phyloP scores from a whole-genome alignment of 2,113 vertebrate genomes.

The Oenanthe melanoleuca region DNA sequence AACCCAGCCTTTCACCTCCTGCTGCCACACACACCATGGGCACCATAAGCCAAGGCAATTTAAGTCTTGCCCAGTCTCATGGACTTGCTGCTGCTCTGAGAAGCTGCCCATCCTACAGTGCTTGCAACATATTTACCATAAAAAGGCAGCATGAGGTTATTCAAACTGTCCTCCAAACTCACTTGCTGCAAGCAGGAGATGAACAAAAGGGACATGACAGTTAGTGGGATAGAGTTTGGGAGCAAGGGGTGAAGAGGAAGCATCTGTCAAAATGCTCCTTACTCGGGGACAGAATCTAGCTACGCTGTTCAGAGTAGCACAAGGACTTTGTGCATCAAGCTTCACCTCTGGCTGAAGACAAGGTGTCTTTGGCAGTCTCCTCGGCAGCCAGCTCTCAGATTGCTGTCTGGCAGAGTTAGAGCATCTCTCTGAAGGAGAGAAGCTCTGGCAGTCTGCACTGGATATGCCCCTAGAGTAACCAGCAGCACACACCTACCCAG shows the following conservation, averaged over 20 bases:
- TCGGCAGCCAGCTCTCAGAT: neutral
- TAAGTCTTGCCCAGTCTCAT: neutral
- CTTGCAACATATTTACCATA: conserved; percentile 15
- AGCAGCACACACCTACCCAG: neutral
- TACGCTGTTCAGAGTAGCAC: neutral
- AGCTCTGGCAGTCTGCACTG: neutral
- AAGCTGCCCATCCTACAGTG: neutral
- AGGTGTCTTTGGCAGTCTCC: conserved; percentile 29
- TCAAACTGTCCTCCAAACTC: neutral
- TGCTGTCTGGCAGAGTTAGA: conserved; percentile 19
- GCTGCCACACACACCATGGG: accelerated
- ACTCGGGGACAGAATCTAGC: neutral
- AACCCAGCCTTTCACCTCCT: neutral
- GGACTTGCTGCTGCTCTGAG: neutral
- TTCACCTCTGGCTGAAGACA: conserved; percentile 56
- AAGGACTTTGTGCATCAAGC: conserved; percentile 31
- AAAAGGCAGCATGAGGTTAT: conserved; percentile 16
- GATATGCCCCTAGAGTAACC: conserved; percentile 8
- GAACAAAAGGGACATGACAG: neutral
- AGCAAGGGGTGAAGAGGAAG: neutral
- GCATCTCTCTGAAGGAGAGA: neutral
- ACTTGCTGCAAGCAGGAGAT: neutral
- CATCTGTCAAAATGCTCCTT: neutral
- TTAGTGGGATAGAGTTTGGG: neutral
- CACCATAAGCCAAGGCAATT: neutral